Percentiles rank a stretch among this genome's conserved stretches.
phyloP scores from a whole-genome alignment of 2,113 vertebrate genomes.

The Malurus melanocephalus region DNA sequence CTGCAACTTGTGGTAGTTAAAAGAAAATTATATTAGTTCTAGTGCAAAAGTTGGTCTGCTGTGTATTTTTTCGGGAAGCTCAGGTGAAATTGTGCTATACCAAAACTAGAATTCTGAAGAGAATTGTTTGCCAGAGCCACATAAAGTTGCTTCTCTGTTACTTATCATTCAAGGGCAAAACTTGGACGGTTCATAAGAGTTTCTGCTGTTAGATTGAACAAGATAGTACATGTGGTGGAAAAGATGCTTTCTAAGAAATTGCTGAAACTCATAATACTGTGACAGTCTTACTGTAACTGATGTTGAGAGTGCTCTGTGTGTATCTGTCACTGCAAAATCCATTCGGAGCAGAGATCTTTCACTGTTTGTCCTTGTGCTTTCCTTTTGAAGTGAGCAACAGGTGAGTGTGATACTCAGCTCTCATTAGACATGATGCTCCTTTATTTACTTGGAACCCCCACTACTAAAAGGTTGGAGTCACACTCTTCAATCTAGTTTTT shows the following conservation, averaged over 20 bases:
- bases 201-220: background rate
- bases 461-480: background rate
- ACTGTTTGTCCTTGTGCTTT: background rate
- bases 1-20: background rate
- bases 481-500: background rate
- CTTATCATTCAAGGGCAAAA: background rate
- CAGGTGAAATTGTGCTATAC: background rate
- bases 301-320: background rate
- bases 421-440: background rate
- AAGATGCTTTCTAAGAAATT: background rate
- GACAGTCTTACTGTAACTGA: background rate
- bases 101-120: background rate
- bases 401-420: background rate
- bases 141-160: background rate
- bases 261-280: background rate
- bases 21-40: background rate
- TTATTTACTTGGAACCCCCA: background rate
- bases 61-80: background rate
- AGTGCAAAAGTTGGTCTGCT: background rate
- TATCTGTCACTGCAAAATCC: background rate
- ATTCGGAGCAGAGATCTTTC: background rate
- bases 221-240: background rate
- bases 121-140: background rate
- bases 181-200: background rate
- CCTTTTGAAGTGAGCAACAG: background rate